Evolutionary conservation across 2,797 vertebrate species (phyloP).

Genomic region (Natrix natrix): DNA sequence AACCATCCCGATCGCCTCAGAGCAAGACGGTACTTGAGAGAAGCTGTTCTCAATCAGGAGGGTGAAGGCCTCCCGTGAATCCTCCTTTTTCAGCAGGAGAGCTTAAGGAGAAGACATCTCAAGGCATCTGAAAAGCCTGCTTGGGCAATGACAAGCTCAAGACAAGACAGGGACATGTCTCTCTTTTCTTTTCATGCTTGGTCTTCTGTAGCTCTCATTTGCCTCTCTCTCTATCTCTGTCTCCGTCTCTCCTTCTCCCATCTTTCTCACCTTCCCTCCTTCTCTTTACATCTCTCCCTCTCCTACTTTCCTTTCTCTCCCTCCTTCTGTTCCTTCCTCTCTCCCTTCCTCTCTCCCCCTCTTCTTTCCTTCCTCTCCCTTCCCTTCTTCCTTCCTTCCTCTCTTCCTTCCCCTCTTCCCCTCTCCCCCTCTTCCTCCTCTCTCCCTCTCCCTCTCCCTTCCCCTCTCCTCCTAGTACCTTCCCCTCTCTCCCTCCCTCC

Average conservation of each 20-base stretch:
- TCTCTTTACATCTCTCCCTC: not conserved
- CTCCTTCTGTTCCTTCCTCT: too few relatives aligned
- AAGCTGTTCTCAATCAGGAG: not conserved
- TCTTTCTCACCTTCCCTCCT: not conserved
- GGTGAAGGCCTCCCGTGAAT: not conserved
- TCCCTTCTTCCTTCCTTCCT: not conserved
- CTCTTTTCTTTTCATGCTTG: not conserved
- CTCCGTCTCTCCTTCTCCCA: not conserved
- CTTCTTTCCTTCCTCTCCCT: too few relatives aligned
- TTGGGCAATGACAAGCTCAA: not conserved
- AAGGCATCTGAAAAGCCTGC: not conserved
- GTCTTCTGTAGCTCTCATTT: not conserved
- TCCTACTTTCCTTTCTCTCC: not conserved
- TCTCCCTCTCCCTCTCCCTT: not conserved
- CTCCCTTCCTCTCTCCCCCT: too few relatives aligned
- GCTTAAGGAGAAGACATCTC: not conserved
- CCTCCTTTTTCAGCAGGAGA: not conserved
- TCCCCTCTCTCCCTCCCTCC: not conserved
- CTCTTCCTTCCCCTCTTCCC: not conserved
- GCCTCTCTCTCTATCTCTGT: not conserved
- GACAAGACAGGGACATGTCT: not conserved
- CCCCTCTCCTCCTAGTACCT: too few relatives aligned
- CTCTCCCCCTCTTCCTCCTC: not conserved
- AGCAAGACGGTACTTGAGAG: not conserved
- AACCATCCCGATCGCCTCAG: conserved; percentile 2